A percentile compares a stretch with the other conserved stretches of the same genome.
These are phyloP conservation scores for Dreissena rostriformis DNA, from an alignment of 1,140 invertebrate species.

Conservation along the genomic window DNA sequence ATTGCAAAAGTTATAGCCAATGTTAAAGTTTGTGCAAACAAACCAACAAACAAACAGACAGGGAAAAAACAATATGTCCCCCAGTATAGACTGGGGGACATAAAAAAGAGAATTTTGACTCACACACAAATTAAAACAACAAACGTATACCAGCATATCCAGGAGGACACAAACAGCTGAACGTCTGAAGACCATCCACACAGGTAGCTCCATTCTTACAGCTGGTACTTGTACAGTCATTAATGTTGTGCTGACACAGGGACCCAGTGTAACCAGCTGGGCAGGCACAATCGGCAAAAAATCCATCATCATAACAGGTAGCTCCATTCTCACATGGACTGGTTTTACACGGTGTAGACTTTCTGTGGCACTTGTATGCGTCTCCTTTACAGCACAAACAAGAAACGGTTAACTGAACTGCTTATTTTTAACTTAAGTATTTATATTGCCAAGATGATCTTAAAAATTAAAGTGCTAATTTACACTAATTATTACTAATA, in stretches of 20 bases:
- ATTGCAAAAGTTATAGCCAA: no score
- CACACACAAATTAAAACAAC: no score
- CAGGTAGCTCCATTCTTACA: conserved; percentile 26
- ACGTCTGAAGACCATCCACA: neutral
- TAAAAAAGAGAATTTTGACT: no score
- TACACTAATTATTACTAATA: no score
- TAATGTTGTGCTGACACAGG: conserved; percentile 13
- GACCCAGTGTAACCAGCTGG: conserved; percentile 17
- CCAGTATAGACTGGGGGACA: no score
- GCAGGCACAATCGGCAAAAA: neutral
- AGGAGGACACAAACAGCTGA: conserved; percentile 1
- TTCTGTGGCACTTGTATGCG: conserved; percentile 15
- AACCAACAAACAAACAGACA: no score
- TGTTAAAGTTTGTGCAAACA: no score
- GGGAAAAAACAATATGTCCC: no score
- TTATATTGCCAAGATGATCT: no score
- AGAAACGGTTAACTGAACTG: no score
- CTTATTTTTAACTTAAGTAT: no score
- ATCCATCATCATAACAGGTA: neutral
- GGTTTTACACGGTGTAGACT: neutral
- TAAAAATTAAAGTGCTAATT: no score
- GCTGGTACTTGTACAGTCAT: neutral
- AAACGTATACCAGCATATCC: conserved; percentile 13
- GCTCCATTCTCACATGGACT: conserved; percentile 3
- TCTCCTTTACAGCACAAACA: neutral